These are phyloP conservation scores for Parazoanthus darwini DNA, from an alignment of 92 coral and sea anemone species.

Conservation along the genomic window DNA sequence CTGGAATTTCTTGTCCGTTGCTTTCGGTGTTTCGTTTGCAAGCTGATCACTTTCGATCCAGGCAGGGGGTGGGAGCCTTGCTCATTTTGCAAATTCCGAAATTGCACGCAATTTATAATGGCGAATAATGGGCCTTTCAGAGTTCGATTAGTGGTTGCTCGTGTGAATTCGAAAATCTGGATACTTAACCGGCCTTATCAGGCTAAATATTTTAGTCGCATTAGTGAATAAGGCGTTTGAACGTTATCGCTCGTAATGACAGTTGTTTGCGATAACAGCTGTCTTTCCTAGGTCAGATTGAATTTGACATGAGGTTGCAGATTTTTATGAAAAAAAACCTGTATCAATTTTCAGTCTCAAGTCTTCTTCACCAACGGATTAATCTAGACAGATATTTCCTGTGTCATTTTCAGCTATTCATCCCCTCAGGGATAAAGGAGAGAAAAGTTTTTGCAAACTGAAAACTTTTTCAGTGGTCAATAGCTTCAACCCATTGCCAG, in stretches of 20 bases:
- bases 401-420: constrained; percentile 18
- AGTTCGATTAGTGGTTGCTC: background rate
- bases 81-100: constrained; percentile 28
- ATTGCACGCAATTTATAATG: constrained; percentile 26
- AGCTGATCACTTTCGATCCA: constrained; percentile 6
- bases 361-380: constrained; percentile 26
- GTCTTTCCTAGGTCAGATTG: background rate
- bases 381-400: constrained; percentile 26
- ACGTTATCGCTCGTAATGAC: background rate
- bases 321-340: background rate
- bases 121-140: constrained; percentile 23
- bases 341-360: constrained; percentile 25
- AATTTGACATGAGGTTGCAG: background rate
- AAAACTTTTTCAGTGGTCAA: background rate
- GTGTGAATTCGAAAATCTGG: background rate
- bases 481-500: background rate
- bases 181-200: background rate
- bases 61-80: constrained; percentile 29
- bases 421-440: constrained; percentile 4
- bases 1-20: constrained; percentile 19
- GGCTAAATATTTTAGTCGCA: background rate
- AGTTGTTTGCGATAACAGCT: constrained; percentile 11
- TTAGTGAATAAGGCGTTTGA: background rate
- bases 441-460: background rate
- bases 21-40: background rate